Evolutionary conservation across 1,140 invertebrate species (phyloP), one percentile per base, ranked within the genome.

Genomic region (Drosophila micromelanica): DNA sequence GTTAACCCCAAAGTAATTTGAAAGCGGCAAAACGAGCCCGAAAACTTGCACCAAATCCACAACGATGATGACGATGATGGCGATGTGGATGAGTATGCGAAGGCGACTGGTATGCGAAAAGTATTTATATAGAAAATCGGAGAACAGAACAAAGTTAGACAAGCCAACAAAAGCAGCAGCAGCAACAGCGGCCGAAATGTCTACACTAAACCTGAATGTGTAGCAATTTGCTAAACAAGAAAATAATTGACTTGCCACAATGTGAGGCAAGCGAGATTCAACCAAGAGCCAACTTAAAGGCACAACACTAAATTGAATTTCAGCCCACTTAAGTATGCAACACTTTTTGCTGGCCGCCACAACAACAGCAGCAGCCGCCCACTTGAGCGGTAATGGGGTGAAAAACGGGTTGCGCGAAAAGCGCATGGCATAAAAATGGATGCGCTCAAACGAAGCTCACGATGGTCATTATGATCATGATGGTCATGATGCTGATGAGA

Each of bases 211-310:
- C 68, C 61, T 76, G 82, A 87, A 86, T 87, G 78, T 87, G 78
- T 71, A 79, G 78, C 82, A 86, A 86, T 86, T 87, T 86, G 78
- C 71, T 78, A 78, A 87, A 82, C 84, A 86, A 82, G 78, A 87
- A 87, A 86, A 86, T 86, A 86, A 86, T 86, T 86, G 84, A 87
- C 78, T 82, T 89, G 76, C 59, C 62, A 37, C 54, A 73, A 67
- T 52, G 65, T 69, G 35, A 45, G 52, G 30, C 30, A n/a, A 55
- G 20, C 32, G 13, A 20, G 30, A 13, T 2, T 27, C 32, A 35
- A 38, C 9, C 9, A 15, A 55, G 27, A 64, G 51, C 57, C 30
- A 67, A 69, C 48, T 82, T 76, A 70, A 78, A 85, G 75, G 48
- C 37, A 46, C n/a, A 55, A 61, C 45, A 60, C 43, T 43, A 78